Base-by-base conservation (phyloP, 1,140 invertebrate species). In the Reticulitermes speratus region DNA sequence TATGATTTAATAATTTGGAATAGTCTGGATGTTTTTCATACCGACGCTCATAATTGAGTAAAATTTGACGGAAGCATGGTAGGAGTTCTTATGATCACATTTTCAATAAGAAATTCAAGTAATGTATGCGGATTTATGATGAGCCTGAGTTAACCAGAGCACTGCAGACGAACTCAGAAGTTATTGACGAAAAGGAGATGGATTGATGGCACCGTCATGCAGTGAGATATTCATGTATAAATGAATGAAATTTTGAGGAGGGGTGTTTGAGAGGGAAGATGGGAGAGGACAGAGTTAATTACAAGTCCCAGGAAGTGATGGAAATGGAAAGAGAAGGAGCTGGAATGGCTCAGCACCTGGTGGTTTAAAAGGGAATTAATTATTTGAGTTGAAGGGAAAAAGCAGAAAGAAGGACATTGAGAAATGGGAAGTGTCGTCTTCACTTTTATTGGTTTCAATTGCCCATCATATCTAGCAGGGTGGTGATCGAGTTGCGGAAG, bases 281-380 rank as follows among this genome's bases (percentile, higher is more conserved):
- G n/a, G n/a, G n/a, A 75, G 14, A 30, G n/a, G 65, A 75, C 65
- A n/a, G 52, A 55, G 65, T 25, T 0, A 75, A 12, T n/a, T 75
- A 75, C 65, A 30, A 14, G 65, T 30, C 7, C 30, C 52, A 19
- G 52, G 52, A 21, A 55, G 52, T 19, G 52, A 5, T 30, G n/a
- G 65, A 65, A 65, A 19, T 65, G 59, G 59, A 8, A 30, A 75
- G 65, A 75, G 65, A 30, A 75, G 25, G n/a, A 25, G 65, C 1
- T 75, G 9, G 65, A 30, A 3, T 25, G 65, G 0, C 65, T n/a
- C 25, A 75, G 65, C 65, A 75, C 65, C 65, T 75, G 65, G 65
- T 75, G 65, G 65, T 75, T 75, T 75, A 75, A 75, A 75, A 75
- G 65, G 65, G n/a, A 75, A 75, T 75, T 75, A 75, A 75, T 75